These are phyloP conservation scores for Balaenoptera acutorostrata DNA, from an alignment of 2,113 vertebrate species.

Conservation along the genomic window DNA sequence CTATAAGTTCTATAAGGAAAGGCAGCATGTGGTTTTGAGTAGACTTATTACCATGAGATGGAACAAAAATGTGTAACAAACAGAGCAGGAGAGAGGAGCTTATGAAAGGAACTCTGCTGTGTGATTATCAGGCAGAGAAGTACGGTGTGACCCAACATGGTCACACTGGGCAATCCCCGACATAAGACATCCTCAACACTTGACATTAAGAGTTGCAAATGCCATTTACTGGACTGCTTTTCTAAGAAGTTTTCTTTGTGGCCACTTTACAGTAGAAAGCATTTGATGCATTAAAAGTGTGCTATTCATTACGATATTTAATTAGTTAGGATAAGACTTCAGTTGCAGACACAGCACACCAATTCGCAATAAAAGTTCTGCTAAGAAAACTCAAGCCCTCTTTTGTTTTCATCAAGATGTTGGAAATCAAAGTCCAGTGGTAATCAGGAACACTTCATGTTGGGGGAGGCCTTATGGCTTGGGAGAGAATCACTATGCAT, in stretches of 20 bases:
- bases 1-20: neutral
- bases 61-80: neutral
- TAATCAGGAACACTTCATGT: neutral
- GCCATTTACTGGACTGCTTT: neutral
- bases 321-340: neutral
- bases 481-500: neutral
- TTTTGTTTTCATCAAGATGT: neutral
- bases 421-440: neutral
- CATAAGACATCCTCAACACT: no score
- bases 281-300: neutral
- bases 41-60: neutral
- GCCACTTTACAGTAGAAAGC: neutral
- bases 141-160: fast-evolving
- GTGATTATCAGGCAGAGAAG: neutral
- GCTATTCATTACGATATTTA: neutral
- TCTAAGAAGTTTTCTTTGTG: neutral
- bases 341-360: neutral
- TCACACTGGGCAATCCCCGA: neutral
- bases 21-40: neutral
- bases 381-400: neutral
- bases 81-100: neutral
- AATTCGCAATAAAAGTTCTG: neutral
- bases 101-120: neutral
- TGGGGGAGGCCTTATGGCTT: no score
- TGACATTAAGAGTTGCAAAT: fast-evolving